phyloP scores from a whole-genome alignment of 2,797 vertebrate species.

The Gadopsis bispinosus region DNA sequence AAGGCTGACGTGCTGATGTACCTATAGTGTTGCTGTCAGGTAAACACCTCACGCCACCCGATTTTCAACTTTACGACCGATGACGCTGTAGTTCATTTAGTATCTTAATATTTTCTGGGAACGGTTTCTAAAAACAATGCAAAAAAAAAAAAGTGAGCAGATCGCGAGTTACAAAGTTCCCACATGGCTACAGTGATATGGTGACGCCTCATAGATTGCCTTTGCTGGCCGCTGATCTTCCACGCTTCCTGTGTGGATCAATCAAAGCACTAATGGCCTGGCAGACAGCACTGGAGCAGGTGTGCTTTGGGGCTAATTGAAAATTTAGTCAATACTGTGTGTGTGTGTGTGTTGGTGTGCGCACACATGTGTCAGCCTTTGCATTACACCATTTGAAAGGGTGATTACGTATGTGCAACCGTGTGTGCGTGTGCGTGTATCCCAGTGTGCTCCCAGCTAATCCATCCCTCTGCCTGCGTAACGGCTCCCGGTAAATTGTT shows the following conservation, averaged over 20 bases:
- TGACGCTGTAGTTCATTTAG: slow-evolving; percentile 7
- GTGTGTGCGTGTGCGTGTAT: slow-evolving; percentile 40
- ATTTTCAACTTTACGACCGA: slow-evolving; percentile 1
- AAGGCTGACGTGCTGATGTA: slow-evolving; percentile 4
- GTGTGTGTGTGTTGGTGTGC: slow-evolving; percentile 27
- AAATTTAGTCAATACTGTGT: slow-evolving; percentile 82
- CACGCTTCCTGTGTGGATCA: slow-evolving; percentile 83
- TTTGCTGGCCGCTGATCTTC: slow-evolving; percentile 67
- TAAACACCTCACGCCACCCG: neutral
- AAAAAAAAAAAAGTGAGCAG: neutral
- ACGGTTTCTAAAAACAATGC: no score
- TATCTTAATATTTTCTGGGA: no score
- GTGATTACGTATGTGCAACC: slow-evolving; percentile 62
- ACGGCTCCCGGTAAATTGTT: slow-evolving; percentile 86
- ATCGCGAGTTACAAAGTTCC: slow-evolving; percentile 21
- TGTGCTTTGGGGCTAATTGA: slow-evolving; percentile 85
- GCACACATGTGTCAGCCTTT: slow-evolving; percentile 46
- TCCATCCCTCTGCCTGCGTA: slow-evolving; percentile 81
- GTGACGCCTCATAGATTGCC: slow-evolving; percentile 51
- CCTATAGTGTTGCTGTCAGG: neutral
- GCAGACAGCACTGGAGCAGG: slow-evolving; percentile 84
- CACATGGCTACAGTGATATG: slow-evolving; percentile 35
- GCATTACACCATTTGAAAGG: slow-evolving; percentile 69
- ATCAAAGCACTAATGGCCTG: slow-evolving; percentile 83
- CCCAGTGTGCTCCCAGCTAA: slow-evolving; percentile 74